Base-by-base conservation (phyloP, 2,888 invertebrate genomes). In the Willowsia nigromaculata region DNA sequence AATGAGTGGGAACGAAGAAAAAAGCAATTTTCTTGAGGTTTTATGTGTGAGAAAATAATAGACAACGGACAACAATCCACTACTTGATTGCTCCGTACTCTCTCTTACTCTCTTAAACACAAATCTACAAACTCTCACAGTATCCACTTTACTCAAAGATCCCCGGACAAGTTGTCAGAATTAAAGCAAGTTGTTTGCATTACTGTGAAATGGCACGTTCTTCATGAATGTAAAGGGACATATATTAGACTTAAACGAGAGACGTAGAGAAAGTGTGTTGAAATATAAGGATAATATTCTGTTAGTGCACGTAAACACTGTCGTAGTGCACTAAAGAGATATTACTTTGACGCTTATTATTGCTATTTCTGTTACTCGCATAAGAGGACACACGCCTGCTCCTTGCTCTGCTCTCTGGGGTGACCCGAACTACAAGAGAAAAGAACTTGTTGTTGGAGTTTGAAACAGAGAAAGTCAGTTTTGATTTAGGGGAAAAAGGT, bases 141-240 rank as follows among this genome's bases (percentile, higher is more conserved):
- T 40, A 47, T 47, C 30, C 30, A 22, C 71, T 50, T 27, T 27
- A 27, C n/a, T 30, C 25, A 43, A 15, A 62, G 15, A 74, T 74
- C 47, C n/a, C 47, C 30, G 74, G 74, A 74, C 74, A 74, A 74
- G 43, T 74, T 74, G 74, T 74, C 74, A 74, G 30, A 74, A 47
- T 50, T 74, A 47, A 74, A 50, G 40, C 50, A 71, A 71, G 43
- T 71, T 43, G 71, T 40, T 43, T 13, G 22, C 22, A 74, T 43
- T 71, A 1, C 43, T 50, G n/a, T 27, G 30, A 27, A 47, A 22
- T 43, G 50, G 13, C 68, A 68, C 37, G 68, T 37, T 68, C 62
- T 30, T 4, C 30, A 30, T 30, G 71, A 30, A 15, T 71, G 22
- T 22, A 25, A 43, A 13, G 13, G 11, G 11, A 11, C 43, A 6